Base-by-base conservation (phyloP, 1,140 invertebrate species). In the Dreissena rostriformis region DNA sequence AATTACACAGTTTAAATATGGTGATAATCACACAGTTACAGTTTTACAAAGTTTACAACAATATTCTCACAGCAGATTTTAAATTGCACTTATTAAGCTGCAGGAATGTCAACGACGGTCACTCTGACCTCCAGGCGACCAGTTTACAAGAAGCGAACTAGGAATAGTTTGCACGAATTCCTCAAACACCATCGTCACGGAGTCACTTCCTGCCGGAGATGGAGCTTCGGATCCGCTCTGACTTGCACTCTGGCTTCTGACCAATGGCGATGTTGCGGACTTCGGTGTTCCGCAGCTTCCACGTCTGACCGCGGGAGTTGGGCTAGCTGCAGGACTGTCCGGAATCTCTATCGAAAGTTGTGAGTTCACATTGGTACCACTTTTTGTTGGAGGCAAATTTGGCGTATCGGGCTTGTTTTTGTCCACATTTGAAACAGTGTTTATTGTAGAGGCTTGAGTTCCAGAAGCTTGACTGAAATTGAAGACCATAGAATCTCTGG, bases 81-180 rank as follows among this genome's bases (percentile, higher is more conserved):
- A 8, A 39, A 39, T 39, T 39, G 39, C 39, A 39, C 39, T 39
- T 39, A 39, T 39, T 39, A 39, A 39, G 39, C 39, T 39, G 2
- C 39, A 39, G 39, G 39, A 39, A 39, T 39, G 39, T 2, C 39
- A 39, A 5, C 39, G 39, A 39, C 2, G 8, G 39, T 39, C 39
- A 39, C 2, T 5, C 39, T 39, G 8, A 39, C 39, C 4, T 39
- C 39, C 39, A 28, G 78, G 51, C 49, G 53, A 49, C 57, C 52
- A 57, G 22, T 81, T 63, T 14, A 14, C 1, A 7, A 82, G 19
- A 12, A 75, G 12, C 24, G 51, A 49, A 28, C 28, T 52, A 29
- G 80, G 80, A 28, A 82, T 75, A n/a, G 80, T 82, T 49, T 72
- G 70, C n/a, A 82, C 70, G 75, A 82, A 82, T 75, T 82, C 80